Base-by-base conservation (phyloP, 2,888 invertebrate species). In the Aspidiotus rigidus region DNA sequence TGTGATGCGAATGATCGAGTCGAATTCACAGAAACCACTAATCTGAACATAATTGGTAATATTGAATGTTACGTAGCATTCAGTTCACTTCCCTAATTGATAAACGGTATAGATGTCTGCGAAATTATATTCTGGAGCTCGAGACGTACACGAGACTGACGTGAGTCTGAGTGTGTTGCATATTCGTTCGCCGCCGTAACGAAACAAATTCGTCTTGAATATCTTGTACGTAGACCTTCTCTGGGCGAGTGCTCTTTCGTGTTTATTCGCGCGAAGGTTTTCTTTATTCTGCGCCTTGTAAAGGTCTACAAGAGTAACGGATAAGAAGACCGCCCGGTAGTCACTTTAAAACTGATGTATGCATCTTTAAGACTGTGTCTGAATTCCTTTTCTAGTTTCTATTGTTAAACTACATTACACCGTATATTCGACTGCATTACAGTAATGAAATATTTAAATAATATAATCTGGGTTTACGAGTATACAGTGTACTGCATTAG, bases 1-100 rank as follows among this genome's bases (percentile, higher is more conserved):
- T 49, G 49, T 49, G n/a, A 28, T 28, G 28, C 28, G 28, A 28
- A 49, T 39, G 59, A 39, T 59, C 59, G 28, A n/a, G 53, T 59
- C 57, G 66, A 66, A 66, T 66, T 66, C 66, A 66, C 59, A 16
- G 49, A 66, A 66, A 66, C 66, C 66, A 66, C 66, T 66, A 66
- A 66, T 66, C 66, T 66, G 66, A 56, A 66, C 66, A 66, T 66
- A 66, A 66, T 66, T 66, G 41, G 66, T 55, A 42, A 42, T 54
- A 42, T 64, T 55, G 54, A 41, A 64, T 39, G 28, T 28, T 28
- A 28, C 28, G 28, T 28, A 28, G 28, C 28, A 28, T 28, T 28
- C 28, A 28, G 28, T 28, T 28, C 28, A 28, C 28, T 28, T 28
- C 28, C 28, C 28, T 28, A 28, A 28, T 28, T 28, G 28, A 28